Conservation (phyloP, 2,888 invertebrate species). For the Homarus gammarus region DNA sequence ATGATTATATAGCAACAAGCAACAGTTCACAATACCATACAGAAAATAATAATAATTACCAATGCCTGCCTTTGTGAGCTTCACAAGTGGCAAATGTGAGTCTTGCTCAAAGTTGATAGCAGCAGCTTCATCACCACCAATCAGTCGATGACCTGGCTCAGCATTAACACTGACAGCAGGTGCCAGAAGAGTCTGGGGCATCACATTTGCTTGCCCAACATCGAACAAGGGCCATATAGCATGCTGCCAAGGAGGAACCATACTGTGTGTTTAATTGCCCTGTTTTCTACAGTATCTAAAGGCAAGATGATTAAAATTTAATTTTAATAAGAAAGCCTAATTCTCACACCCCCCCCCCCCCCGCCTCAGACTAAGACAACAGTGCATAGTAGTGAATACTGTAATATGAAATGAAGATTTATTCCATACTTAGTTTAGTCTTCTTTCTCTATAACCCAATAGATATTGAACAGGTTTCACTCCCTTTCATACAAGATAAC, state of each 20-base stretch:
- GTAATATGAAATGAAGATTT: too few relatives aligned
- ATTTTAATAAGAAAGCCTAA: too few relatives aligned
- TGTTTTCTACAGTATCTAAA: too few relatives aligned
- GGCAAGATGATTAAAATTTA: too few relatives aligned
- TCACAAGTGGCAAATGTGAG: constrained; percentile 55
- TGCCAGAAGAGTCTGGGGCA: constrained; percentile 56
- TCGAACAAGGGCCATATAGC: constrained; percentile 76
- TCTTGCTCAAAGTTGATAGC: constrained; percentile 35
- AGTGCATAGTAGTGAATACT: too few relatives aligned
- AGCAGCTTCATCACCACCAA: constrained; percentile 77
- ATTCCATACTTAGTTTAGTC: too few relatives aligned
- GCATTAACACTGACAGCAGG: constrained; percentile 65
- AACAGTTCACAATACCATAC: too few relatives aligned
- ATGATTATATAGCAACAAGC: not conserved
- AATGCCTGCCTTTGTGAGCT: constrained; percentile 32
- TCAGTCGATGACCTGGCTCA: constrained; percentile 60
- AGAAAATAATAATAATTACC: constrained; percentile 12
- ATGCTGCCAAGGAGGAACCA: constrained; percentile 28
- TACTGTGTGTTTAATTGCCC: too few relatives aligned
- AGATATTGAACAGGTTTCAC: too few relatives aligned
- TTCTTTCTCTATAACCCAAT: too few relatives aligned
- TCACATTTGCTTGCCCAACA: constrained; percentile 17
- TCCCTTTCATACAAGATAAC: not conserved
- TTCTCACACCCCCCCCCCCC: too few relatives aligned
- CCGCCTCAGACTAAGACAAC: too few relatives aligned